Conservation (phyloP, 2,797 vertebrate species). For the Phataginus tetradactyla region DNA sequence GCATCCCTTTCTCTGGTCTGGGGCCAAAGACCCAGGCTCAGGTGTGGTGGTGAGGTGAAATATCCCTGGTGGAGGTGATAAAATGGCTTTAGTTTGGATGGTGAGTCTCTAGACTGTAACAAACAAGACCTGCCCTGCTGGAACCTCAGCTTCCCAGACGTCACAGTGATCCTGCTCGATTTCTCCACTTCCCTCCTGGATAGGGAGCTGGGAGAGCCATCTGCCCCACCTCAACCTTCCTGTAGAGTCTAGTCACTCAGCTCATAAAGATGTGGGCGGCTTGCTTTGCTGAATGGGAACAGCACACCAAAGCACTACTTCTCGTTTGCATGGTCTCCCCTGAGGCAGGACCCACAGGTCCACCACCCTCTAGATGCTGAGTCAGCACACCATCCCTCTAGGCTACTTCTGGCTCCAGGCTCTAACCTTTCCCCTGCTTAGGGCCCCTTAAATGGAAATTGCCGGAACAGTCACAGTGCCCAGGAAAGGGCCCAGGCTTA, state of each 20-base stretch:
- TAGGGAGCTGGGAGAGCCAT: not conserved
- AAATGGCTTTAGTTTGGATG: not conserved
- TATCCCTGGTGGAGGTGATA: not conserved
- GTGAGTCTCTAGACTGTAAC: not conserved
- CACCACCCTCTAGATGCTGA: not conserved
- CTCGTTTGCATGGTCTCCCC: not conserved
- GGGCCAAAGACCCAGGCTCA: not conserved
- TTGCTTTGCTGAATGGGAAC: not conserved
- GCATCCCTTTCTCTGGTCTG: not conserved
- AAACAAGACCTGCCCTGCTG: not conserved
- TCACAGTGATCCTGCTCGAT: not conserved
- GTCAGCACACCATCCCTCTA: not conserved
- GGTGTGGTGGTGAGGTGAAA: not conserved
- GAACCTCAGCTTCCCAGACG: not conserved
- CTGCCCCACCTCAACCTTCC: not conserved
- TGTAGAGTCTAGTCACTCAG: not conserved
- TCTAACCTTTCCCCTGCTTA: not conserved
- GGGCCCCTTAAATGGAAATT: not conserved
- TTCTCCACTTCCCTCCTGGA: not conserved
- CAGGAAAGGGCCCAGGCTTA: not conserved
- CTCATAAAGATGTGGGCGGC: not conserved
- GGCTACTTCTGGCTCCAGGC: not conserved
- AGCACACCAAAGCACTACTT: not conserved
- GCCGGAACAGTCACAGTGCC: not conserved
- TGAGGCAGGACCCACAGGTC: not conserved